Base-by-base conservation (phyloP, 2,888 invertebrate species). In the Nomada fucata region DNA sequence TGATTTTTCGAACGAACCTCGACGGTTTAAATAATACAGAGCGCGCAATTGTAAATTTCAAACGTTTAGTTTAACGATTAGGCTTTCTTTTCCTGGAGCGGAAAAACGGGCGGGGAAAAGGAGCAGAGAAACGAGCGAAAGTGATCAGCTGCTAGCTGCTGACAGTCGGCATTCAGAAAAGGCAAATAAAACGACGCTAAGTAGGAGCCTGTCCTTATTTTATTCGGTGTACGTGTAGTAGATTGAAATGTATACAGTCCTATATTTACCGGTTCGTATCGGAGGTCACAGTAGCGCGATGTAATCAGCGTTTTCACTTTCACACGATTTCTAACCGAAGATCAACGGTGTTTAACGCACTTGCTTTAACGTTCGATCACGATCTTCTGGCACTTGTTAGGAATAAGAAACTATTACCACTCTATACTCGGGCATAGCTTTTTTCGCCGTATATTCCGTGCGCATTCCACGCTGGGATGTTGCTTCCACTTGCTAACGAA, bases 281-380 rank as follows among this genome's bases (percentile, higher is more conserved):
- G 47, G 73, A 76, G 79, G 79, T 69, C 61, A 57, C 57, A 55
- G 42, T 15, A 18, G 53, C 65, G 9, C 65, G 59, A 69, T 65
- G 79, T 77, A 74, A 83, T 76, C 74, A 23, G 7, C 61, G 81
- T 86, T 89, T 89, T 88, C 89, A 87, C 89, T 89, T 88, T 88
- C 89, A 75, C 86, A 79, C 84, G 88, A 86, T 89, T 88, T 88
- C 88, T 82, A 86, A 20, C 36, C 72, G 79, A 83, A 86, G 86
- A 80, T 88, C 80, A 82, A 81, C 71, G 63, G 60, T 68, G 73
- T 20, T 0, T 53, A 26, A 26, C 60, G 11, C 10, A 15, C 47
- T 47, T 15, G 11, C 15, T 47, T 36, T 7, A 36, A 36, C 36
- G 36, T 36, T 36, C 9, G 36, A 36, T 13, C 11, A 13, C n/a